Base-by-base conservation (phyloP, 2,113 vertebrate species). In the Nothobranchius furzeri region DNA sequence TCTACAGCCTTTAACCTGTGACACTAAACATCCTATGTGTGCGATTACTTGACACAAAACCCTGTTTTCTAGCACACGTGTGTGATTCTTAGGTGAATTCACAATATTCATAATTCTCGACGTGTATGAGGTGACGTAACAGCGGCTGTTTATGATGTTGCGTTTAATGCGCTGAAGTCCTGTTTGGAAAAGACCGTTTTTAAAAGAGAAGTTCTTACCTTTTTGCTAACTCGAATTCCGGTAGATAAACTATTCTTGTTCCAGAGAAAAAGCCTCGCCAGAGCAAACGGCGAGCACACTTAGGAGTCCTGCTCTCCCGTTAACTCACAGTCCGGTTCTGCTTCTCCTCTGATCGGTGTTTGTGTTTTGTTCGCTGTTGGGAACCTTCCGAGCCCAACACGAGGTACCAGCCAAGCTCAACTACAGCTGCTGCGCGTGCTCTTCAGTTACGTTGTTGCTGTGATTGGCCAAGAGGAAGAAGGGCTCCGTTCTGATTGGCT, bases 381-480 rank as follows among this genome's bases (percentile, higher is more conserved):
- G 48, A 36, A 52, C 40, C 25, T 49, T 69, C 62, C 50, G 43
- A 72, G 73, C 71, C 24, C 86, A 52, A 75, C 64, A 49, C 8
- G 50, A 45, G 68, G 68, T 69, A 52, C 65, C 25, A 62, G 56
- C 45, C 9, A 10, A 51, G 48, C 12, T 1, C 61, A 60, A 60
- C 68, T 5, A 60, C 70, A 7, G 72, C 9, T 69, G n/a, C 61
- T 50, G 82, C 91, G 91, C 90, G 91, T 92, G 91, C 85, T 4
- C 49, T 0, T 3, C 0, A 0, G 35, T 17, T 35, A 15, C 25
- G 0, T 45, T 0, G 0, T 45, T 0, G 35, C 35, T 12, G 20
- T 25, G 36, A 86, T 88, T 90, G 89, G 91, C 59, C 55, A 47
- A 13, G 0, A 0, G 1, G 0, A 0, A 1, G 24, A 1, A 0